Conservation (phyloP, 2,888 invertebrate genomes). For the Scaptomyza tumidula region DNA sequence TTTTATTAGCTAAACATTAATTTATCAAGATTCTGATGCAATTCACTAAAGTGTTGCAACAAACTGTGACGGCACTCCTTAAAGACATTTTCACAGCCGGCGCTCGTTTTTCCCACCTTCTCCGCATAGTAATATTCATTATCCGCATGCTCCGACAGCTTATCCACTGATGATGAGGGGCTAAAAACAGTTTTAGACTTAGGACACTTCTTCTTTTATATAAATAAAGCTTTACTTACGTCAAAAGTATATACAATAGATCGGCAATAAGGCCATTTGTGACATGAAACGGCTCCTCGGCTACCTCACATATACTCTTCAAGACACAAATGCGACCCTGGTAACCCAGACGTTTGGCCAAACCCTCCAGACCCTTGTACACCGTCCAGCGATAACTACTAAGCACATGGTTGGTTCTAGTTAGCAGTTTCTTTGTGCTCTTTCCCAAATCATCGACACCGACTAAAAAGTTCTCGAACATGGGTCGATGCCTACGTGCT, state of each 20-base stretch:
- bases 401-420: conserved; percentile 60
- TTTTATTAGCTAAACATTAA: conserved; percentile 62
- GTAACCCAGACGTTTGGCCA: conserved; percentile 86
- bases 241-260: conserved; percentile 90
- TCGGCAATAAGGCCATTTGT: conserved; percentile 90
- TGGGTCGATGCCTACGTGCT: conserved; percentile 54
- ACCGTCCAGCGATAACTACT: conserved; percentile 81
- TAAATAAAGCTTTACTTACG: conserved; percentile 86
- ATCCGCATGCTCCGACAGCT: conserved; percentile 88
- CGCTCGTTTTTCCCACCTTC: conserved; percentile 86
- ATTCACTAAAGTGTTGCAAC: conserved; percentile 67
- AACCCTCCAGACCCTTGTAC: conserved; percentile 78
- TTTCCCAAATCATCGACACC: conserved; percentile 63
- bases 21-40: conserved; percentile 62
- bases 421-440: conserved; percentile 59
- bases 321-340: conserved; percentile 90
- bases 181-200: conserved; percentile 80
- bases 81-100: conserved; percentile 80
- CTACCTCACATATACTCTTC: conserved; percentile 91
- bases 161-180: conserved; percentile 90
- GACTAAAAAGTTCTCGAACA: conserved; percentile 72
- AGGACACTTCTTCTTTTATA: neutral
- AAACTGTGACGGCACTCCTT: conserved; percentile 73
- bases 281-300: conserved; percentile 88
- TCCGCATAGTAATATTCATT: conserved; percentile 91